Evolutionary conservation across 2,888 invertebrate genomes (phyloP).

Genomic region (Plagiodera versicolora): DNA sequence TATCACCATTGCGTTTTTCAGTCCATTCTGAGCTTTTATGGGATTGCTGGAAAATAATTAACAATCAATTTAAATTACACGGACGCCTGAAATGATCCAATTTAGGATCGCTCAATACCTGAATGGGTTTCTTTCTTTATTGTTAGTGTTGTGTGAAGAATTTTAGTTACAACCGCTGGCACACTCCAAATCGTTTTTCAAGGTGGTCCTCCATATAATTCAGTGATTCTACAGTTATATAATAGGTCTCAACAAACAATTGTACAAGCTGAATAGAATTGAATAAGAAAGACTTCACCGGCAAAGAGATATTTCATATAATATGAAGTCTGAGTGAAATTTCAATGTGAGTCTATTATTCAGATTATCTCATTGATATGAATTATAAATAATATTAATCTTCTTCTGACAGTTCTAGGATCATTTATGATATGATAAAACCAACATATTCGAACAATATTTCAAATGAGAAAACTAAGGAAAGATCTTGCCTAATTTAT

Average conservation of each 20-base stretch:
- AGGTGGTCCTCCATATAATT: constrained; percentile 11
- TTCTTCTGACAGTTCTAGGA: too few relatives aligned
- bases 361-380: too few relatives aligned
- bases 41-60: constrained; percentile 9
- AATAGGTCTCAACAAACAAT: neutral
- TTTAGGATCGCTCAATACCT: constrained; percentile 17
- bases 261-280: neutral
- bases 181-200: constrained; percentile 15
- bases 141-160: constrained; percentile 3
- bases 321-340: too few relatives aligned
- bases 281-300: neutral
- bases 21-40: constrained; percentile 18
- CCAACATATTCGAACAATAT: constrained; percentile 4
- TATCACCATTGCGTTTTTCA: constrained; percentile 20
- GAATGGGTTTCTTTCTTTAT: neutral
- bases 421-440: neutral
- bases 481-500: constrained; percentile 6
- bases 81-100: constrained; percentile 15
- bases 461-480: neutral
- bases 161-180: constrained; percentile 16
- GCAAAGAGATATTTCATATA: neutral
- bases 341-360: too few relatives aligned
- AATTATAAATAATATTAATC: too few relatives aligned
- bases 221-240: neutral
- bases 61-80: constrained; percentile 16